phyloP scores from a whole-genome alignment of 2,113 vertebrate species.

The Callipepla squamata region DNA sequence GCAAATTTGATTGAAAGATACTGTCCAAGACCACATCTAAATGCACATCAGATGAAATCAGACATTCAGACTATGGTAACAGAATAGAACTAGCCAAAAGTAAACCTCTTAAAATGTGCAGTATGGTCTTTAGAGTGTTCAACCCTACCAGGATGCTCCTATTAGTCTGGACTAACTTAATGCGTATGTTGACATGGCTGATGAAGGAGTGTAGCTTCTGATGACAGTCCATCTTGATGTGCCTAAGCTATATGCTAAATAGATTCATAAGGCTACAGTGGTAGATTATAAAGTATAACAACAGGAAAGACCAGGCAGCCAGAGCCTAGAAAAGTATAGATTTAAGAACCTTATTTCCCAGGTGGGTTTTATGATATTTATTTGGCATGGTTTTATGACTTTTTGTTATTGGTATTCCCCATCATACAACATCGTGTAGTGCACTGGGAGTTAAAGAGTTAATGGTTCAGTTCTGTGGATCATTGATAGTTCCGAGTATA shows the following conservation, averaged over 20 bases:
- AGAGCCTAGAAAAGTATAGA: neutral
- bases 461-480: too few relatives aligned
- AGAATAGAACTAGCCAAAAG: neutral
- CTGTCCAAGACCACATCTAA: neutral
- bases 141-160: neutral
- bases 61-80: neutral
- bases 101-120: neutral
- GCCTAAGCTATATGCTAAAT: neutral
- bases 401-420: too few relatives aligned
- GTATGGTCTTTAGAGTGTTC: neutral
- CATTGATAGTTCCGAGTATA: too few relatives aligned
- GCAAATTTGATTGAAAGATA: neutral
- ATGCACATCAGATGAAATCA: neutral
- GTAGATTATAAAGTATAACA: neutral
- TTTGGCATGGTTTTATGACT: neutral
- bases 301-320: neutral
- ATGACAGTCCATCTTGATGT: neutral
- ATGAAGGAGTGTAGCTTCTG: neutral
- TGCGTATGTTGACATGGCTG: neutral
- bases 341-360: neutral
- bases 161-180: neutral
- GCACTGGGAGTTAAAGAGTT: too few relatives aligned
- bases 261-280: neutral
- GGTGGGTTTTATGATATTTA: neutral
- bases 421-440: too few relatives aligned